Conservation (phyloP, 2,888 invertebrate genomes). For the Drosophila affinis region DNA sequence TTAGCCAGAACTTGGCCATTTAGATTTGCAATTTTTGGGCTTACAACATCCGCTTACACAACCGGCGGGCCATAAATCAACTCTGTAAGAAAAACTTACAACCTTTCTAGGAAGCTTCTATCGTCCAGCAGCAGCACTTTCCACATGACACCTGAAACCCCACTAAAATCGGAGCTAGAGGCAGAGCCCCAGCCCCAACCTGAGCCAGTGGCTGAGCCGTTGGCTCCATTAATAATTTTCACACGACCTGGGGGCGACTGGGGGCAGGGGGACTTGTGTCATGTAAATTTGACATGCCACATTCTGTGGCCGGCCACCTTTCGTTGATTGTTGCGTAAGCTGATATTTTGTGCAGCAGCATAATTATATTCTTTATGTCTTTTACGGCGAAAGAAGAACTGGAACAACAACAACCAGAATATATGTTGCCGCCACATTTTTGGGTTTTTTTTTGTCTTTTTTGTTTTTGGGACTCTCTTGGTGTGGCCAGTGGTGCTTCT, state of each 20-base stretch:
- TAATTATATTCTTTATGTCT: constrained; percentile 74
- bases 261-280: constrained; percentile 48
- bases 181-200: neutral
- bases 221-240: constrained; percentile 69
- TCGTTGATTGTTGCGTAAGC: constrained; percentile 61
- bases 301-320: constrained; percentile 27
- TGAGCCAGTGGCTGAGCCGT: constrained; percentile 21
- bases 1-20: constrained; percentile 63
- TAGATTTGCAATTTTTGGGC: constrained; percentile 55
- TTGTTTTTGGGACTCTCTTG: constrained; percentile 65
- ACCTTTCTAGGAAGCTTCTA: constrained; percentile 61
- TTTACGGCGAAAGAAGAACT: constrained; percentile 60
- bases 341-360: constrained; percentile 69
- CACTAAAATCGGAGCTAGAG: constrained; percentile 18
- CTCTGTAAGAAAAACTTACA: constrained; percentile 32
- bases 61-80: constrained; percentile 60
- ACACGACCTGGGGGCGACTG: constrained; percentile 61
- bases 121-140: constrained; percentile 27
- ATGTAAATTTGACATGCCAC: constrained; percentile 62
- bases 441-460: constrained; percentile 16
- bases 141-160: constrained; percentile 56
- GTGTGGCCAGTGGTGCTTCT: constrained; percentile 8
- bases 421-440: constrained; percentile 34
- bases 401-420: constrained; percentile 41
- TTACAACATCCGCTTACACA: constrained; percentile 74